Evolutionary conservation across 2,888 invertebrate genomes (phyloP), one percentile per base, ranked within the genome.

Genomic region (Microplitis manilae): DNA sequence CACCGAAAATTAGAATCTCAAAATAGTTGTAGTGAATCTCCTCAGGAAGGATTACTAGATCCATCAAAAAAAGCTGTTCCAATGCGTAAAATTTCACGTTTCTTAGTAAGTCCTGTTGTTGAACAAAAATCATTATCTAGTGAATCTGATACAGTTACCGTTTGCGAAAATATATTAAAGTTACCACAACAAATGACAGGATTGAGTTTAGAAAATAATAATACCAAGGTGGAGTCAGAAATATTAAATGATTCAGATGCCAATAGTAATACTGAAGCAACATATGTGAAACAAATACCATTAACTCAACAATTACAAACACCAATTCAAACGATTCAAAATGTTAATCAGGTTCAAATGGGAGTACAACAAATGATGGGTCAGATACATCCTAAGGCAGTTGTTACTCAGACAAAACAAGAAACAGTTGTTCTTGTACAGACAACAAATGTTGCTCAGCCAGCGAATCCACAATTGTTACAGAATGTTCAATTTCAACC

Each of bases 71-170:
- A 83, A 2, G 80, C 91, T 7, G 93, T 85, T 9, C 83, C 92
- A 67, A 90, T 91, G 39, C 91, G 95, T 78, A 96, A 96, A 88
- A 94, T 96, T 84, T 96, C 96, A 41, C 91, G 96, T 77, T 96
- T 96, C 90, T 92, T 95, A 87, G 95, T 96, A 83, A 96, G 95
- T 88, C 95, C 96, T 30, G 95, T 96, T 1, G 92, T 94, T 50
- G 94, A 94, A 85, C 92, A 91, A 81, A 88, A 91, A 75, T 89
- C 89, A 77, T 78, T 90, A 72, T 90, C 90, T 0, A 78, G 69
- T 59, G 80, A 81, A 7, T 41, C 75, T 6, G 79, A 79, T 30
- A 41, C n/a, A 6, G 60, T 74, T 8, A 17, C 41, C 17, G 67
- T 70, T 30, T 67, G 69, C 71, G 78, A 76, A 50, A 50, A 59